These are phyloP conservation scores for Sialia sialis DNA, from an alignment of 2,113 vertebrate genomes.

Conservation along the genomic window DNA sequence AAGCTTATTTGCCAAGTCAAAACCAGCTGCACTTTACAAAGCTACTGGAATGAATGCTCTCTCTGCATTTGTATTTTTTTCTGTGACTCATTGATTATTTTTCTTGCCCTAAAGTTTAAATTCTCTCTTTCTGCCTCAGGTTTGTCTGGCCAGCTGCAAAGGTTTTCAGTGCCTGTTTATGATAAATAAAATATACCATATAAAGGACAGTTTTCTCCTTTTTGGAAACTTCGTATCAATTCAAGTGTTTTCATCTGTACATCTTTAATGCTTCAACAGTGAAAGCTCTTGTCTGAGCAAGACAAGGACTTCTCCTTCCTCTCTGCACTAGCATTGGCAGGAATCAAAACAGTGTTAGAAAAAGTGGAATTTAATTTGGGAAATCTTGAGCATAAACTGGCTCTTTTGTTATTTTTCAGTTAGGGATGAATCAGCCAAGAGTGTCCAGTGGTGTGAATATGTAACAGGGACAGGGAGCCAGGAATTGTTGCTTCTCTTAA, in stretches of 20 bases:
- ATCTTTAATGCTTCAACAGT: background rate
- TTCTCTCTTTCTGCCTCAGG: background rate
- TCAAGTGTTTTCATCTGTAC: background rate
- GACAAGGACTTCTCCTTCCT: background rate
- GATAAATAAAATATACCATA: background rate
- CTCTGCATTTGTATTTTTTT: background rate
- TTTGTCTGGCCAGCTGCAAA: background rate
- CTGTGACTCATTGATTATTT: background rate
- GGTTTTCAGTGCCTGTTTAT: background rate
- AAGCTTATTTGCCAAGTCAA: slow-evolving; percentile 23
- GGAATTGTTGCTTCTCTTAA: background rate
- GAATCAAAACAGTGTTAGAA: background rate
- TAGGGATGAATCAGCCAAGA: background rate
- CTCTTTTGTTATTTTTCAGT: background rate
- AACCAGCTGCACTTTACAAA: background rate
- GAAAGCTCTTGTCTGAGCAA: background rate
- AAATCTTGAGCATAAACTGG: background rate
- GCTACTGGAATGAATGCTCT: background rate
- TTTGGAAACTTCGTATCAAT: background rate
- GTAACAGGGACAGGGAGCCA: background rate
- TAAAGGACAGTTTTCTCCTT: background rate
- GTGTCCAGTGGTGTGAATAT: background rate
- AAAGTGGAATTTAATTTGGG: background rate
- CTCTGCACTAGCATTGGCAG: background rate
- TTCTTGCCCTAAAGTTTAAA: background rate